Base-by-base conservation (phyloP, 2,888 invertebrate genomes). In the Geophilus truncorum region DNA sequence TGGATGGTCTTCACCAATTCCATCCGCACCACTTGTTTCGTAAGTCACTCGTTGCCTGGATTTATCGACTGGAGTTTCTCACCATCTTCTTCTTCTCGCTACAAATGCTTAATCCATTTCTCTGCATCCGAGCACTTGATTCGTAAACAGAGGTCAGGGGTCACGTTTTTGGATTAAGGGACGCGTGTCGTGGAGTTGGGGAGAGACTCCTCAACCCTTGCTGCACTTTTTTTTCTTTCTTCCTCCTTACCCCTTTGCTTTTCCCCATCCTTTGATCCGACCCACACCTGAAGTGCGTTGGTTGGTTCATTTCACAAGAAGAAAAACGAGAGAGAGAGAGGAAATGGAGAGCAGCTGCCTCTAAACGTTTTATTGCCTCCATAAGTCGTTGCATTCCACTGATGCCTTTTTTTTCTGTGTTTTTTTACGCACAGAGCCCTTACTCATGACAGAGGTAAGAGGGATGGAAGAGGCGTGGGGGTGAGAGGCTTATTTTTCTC, bases 341-440 rank as follows among this genome's bases (percentile, higher is more conserved):
- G 62, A 62, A 62, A 62, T 62, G 62, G 62, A 62, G 62, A 62
- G 28, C 62, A 62, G 62, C 62, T 62, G 62, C 62, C 62, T 62
- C 62, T 62, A 62, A 62, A 62, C 62, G 62, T 62, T 62, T 62
- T 62, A 62, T 62, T 62, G 62, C 62, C 62, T 62, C 62, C 62
- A 62, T 62, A 62, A 62, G 62, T 62, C 28, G 62, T 62, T 62
- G 62, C 62, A 62, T 62, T 62, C 62, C 62, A 25, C 62, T 62
- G 62, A 62, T 62, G 62, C 28, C 62, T 62, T 62, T 62, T 62
- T 62, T 57, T 57, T 21, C 10, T 21, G 4, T 21, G 4, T 21
- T 57, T 57, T 21, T 21, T 23, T 5, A 62, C 25, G 23, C 15
- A n/a, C 18, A n/a, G 15, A n/a, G 32, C 45, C 15, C 45, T 18